These are phyloP conservation scores for Falco berigora DNA, from an alignment of 2,797 vertebrate genomes.

Conservation along the genomic window DNA sequence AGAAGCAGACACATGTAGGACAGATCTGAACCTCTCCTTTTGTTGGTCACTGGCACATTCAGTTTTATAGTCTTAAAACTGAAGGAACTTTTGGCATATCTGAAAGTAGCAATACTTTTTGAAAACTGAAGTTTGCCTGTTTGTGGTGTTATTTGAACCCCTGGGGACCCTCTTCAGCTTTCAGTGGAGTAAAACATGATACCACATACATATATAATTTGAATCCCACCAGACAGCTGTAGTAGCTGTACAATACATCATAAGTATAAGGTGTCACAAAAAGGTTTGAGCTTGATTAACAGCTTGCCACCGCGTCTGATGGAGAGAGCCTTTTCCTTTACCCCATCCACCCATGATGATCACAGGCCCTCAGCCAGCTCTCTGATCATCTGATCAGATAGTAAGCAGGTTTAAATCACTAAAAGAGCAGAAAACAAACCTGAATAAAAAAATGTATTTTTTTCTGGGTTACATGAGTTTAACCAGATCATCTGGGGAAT, in stretches of 20 bases:
- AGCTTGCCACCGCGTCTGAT: background rate
- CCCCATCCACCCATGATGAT: background rate
- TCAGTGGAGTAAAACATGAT: background rate
- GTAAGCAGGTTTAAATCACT: background rate
- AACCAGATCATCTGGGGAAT: background rate
- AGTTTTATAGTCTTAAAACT: background rate
- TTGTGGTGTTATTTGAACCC: background rate
- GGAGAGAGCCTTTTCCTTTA: background rate
- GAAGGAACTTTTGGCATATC: background rate
- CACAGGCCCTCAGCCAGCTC: background rate
- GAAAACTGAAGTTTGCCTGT: background rate
- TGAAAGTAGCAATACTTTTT: background rate
- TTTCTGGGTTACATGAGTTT: background rate
- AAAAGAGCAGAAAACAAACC: background rate
- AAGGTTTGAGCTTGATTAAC: background rate
- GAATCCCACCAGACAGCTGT: background rate
- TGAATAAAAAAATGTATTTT: background rate
- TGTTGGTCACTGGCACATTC: background rate
- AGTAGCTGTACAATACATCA: background rate
- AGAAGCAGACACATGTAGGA: background rate
- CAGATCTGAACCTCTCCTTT: background rate
- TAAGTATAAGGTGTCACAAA: background rate
- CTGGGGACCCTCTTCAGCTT: background rate
- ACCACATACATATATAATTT: background rate
- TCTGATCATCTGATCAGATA: background rate